Base-by-base conservation (phyloP, 2,888 invertebrate genomes). In the Agrochola litura region DNA sequence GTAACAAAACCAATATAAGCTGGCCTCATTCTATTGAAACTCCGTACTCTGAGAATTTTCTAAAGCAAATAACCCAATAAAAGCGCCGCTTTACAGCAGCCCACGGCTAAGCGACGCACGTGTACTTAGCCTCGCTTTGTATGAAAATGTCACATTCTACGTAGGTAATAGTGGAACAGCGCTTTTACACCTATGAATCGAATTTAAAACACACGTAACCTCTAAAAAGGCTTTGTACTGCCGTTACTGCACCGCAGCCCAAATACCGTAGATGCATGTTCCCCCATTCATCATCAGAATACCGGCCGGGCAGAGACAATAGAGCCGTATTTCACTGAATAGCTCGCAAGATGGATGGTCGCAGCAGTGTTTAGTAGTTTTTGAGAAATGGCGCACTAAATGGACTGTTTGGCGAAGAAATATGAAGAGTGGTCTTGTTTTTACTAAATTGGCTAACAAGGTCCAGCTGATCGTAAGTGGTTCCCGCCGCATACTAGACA, bases 381-480 rank as follows among this genome's bases (percentile, higher is more conserved):
- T 77, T 83, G 78, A 83, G 77, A 52, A 64, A 71, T 83, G 9
- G 30, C 52, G 8, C 22, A 46, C 25, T 81, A 65, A 74, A 81
- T 63, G 25, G 52, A 25, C 19, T 60, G 5, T 79, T n/a, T 10
- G 43, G 37, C 2, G 56, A n/a, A 69, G 30, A 60, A 37, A 58
- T 77, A 77, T 69, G 54, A 37, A 22, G 37, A 25, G 2, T 0
- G 5, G 63, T 54, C 19, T 43, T 79, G 12, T 60, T 46, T 69
- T n/a, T 37, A 16, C 1, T 41, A 12, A 9, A 61, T 10, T 46
- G 25, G 16, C 22, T 1, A 66, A 8, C 1, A 2, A 14, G 22
- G 9, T 8, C 8, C 8, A n/a, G 0, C 41, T 63, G 41, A 41
- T n/a, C 8, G 4, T 5, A 16, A 5, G 14, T 14, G 14, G 16